Evolutionary conservation across 2,797 vertebrate species (phyloP), one percentile per base, ranked within the genome.

Genomic region (Acipenser oxyrinchus): DNA sequence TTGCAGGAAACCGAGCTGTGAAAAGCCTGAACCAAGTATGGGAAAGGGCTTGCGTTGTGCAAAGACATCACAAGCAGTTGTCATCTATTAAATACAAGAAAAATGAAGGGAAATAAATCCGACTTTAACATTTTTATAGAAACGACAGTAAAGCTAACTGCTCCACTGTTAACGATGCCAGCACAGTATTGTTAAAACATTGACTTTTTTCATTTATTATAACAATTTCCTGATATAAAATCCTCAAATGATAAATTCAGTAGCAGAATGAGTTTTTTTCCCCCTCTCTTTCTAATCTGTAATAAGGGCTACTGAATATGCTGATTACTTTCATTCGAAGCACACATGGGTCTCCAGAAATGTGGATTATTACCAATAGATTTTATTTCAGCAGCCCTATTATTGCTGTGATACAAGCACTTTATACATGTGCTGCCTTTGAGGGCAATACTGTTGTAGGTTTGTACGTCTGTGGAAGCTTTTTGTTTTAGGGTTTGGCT

Each of bases 241-340:
- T 13, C 64, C 55, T 55, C 64, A 55, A 60, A 66, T 70, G 60
- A 51, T 62, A 68, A 52, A 49, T 63, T 62, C 61, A 68, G 18
- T 55, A 15, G 18, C 15, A 48, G 15, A 51, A 57, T 37, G 63
- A 18, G 15, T 53, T 53, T 12, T 64, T 23, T 10, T 82, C 84
- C 81, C 83, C 83, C 78, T 79, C 80, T 75, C 81, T 81, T 88
- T 85, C 84, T 75, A 79, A 78, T 78, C 59, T 79, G 82, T 89
- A 89, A 89, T 86, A 86, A 87, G 83, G 77, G 74, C 80, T 84
- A 75, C 79, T 87, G 84, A 86, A 87, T 89, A 88, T 87, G 84
- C 73, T 88, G 86, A 88, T 86, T 77, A 71, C 74, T 71, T 70
- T 71, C 74, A 69, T 68, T 67, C 70, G 62, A 76, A 73, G n/a